Evolutionary conservation across 2,797 vertebrate species (phyloP), one percentile per base, ranked within the genome.

Genomic region (Sebastes hubbsi): DNA sequence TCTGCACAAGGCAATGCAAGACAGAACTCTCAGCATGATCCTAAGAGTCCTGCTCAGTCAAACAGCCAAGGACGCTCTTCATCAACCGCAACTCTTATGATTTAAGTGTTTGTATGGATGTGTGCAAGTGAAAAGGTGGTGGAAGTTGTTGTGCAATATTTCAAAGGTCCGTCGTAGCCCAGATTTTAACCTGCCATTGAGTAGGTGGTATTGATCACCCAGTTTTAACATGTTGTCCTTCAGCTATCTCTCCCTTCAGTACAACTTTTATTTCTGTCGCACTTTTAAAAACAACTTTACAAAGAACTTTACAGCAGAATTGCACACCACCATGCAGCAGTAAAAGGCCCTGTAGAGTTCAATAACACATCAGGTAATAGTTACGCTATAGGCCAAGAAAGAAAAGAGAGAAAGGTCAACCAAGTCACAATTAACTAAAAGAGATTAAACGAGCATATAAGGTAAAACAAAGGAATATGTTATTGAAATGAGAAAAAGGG

Each of bases 51-150:
- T 60, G 54, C 54, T 74, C 25, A 30, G 25, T 73, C 67, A 85
- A 83, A 90, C 56, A 85, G 71, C 52, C 49, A 58, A 81, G 68
- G 66, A 81, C 67, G 55, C 77, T 72, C 64, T 75, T 80, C 55
- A 82, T 79, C 27, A 76, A 38, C 69, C 29, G 55, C 25, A 63
- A 20, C 11, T 24, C 8, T 58, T 24, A n/a, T 16, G 59, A 74
- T 56, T 20, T 34, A 16, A 2, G 55, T 36, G 18, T 56, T 66
- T 70, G 4, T 22, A 12, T 64, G 32, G 54, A 58, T 36, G 60
- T 27, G 52, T 55, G n/a, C 4, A 49, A 27, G 38, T 22, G 3
- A 24, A 46, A 70, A 7, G 0, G 2, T 38, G 18, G 22, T 24
- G 20, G 3, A 59, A 54, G 18, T 55, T 7, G 2, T 16, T 5